Evolutionary conservation across 2,797 vertebrate genomes (phyloP).

Genomic region (Eulemur albifrons): DNA sequence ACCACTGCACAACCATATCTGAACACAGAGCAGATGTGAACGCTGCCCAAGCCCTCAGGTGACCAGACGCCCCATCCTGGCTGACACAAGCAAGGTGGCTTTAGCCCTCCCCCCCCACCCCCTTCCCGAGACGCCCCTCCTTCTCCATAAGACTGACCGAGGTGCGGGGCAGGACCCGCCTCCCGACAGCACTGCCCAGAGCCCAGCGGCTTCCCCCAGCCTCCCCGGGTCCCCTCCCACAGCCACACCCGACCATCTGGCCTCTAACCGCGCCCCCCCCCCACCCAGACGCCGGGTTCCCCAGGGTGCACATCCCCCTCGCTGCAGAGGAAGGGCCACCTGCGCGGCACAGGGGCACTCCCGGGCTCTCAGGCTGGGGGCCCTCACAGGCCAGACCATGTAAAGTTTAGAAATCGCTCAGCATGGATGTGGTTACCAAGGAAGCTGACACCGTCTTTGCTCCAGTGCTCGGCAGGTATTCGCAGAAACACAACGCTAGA

Average conservation of each 20-base stretch:
- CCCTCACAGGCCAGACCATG: neutral
- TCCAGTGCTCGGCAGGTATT: too few relatives aligned
- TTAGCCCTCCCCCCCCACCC: neutral
- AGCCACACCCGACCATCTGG: neutral
- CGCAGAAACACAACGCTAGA: neutral
- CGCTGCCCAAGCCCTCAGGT: neutral
- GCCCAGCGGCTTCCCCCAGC: neutral
- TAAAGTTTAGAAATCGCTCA: neutral
- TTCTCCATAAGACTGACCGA: neutral
- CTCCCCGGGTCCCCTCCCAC: neutral
- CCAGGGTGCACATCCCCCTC: too few relatives aligned
- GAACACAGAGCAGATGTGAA: neutral
- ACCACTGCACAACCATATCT: fast-evolving
- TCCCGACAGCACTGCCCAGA: neutral
- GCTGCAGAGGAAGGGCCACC: neutral
- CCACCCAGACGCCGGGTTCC: fast-evolving
- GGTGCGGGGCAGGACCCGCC: fast-evolving
- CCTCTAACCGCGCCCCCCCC: too few relatives aligned
- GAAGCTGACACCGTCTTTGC: neutral
- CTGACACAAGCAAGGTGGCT: neutral
- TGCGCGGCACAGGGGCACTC: neutral
- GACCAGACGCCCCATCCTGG: neutral
- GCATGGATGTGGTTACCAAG: fast-evolving
- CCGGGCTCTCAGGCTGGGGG: neutral
- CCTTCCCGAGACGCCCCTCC: neutral